Base-by-base conservation (phyloP, 2,113 vertebrate species). In the Chlorocebus sabaeus region DNA sequence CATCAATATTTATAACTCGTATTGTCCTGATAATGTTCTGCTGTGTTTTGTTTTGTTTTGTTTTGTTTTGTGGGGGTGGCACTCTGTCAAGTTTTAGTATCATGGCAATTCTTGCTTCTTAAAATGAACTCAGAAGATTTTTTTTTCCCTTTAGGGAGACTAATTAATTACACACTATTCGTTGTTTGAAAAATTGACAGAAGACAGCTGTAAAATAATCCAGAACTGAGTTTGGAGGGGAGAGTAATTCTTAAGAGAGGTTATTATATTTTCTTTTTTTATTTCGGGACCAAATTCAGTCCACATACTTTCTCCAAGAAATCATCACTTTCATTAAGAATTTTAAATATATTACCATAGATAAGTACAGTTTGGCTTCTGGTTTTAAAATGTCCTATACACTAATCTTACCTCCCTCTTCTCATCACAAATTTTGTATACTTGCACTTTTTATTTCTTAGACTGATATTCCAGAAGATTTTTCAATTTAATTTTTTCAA, bases 1-100 rank as follows among this genome's bases (percentile, higher is more conserved):
- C 84, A 88, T 97, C 97, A 97, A 95, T 97, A 97, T 97, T 98
- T 97, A 97, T 96, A 88, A 92, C 23, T 88, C 43, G 25, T 73
- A 55, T 67, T 43, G 95, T 92, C 38, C 93, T 88, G 96, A 70
- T 70, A 84, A 80, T 6, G 67, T 93, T 92, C 84, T 50, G 48
- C n/a, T 82, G 48, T n/a, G 78, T 43, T 72, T 50, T 48, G 72
- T 72, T 92, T 52, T 38, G 72, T 72, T 92, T 52, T 38, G 73
- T 79, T 96, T 87, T 87, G 90, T 82, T 96, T 92, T 87, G 90
- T 76, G 50, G 81, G 81, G 52, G 88, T 97, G 96, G 81, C 78
- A 68, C 35, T 92, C 40, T 90, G 92, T 95, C 93, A 97, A 95
- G 59, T 90, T 92, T 95, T 67, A 43, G 70, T 79, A 61, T 93